Evolutionary conservation across 1,140 invertebrate genomes (phyloP), one percentile per base, ranked within the genome.

Genomic region (Drosophila hydei): DNA sequence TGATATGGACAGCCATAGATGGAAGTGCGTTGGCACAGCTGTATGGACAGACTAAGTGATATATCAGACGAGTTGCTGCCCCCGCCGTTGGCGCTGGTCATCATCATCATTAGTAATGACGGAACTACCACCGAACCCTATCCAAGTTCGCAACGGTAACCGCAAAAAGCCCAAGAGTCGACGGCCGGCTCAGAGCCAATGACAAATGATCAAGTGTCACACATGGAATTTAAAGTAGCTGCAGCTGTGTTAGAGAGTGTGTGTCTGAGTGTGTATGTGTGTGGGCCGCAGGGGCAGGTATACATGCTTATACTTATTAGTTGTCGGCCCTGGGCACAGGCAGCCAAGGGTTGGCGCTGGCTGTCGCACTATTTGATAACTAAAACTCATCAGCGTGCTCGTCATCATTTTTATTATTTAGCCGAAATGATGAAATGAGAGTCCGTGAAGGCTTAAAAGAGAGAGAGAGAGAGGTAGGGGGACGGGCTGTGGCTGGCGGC

Each of bases 151-250:
- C 62, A 72, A 67, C 69, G 69, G 69, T 72, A 72, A 72, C 69
- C 69, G 63, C 70, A 68, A 72, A 72, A 72, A 64, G 72, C 63
- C 75, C 79, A 84, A 61, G 75, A 60, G 71, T 63, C 56, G 58
- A 58, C 70, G 50, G 51, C 30, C 58, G 58, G 65, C 64, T 73
- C 71, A 58, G 65, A 38, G 25, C 71, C 71, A 74, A 87, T 87
- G 81, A 87, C 81, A 87, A 87, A 87, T 87, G 81, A 87, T 87
- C 81, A 87, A 87, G 76, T 81, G 81, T 81, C 81, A 87, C 81
- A 87, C 81, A 87, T 87, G 83, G 81, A 87, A 87, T 87, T 87
- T 87, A 87, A 87, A 87, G 81, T 87, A 87, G 81, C 81, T 87
- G 62, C 83, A 87, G 78, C 81, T 81, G 77, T 59, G 76, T 40